Evolutionary conservation across 1,140 invertebrate genomes (phyloP).

Genomic region (Gyrodactylus bullatarudis): DNA sequence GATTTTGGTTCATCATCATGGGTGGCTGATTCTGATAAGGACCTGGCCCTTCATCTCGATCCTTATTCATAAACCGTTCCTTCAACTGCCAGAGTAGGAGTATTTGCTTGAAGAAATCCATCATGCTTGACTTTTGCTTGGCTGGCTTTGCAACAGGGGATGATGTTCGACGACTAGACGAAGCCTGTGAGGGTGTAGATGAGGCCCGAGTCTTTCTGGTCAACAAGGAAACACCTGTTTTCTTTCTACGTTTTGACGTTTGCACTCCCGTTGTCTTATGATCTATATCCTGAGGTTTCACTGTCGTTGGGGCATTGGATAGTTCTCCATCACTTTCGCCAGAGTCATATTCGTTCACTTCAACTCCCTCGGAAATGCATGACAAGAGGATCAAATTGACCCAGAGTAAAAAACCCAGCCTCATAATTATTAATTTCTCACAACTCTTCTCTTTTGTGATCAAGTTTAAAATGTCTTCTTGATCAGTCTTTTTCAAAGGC

Average conservation of each 20-base stretch:
- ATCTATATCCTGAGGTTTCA: too few species aligned
- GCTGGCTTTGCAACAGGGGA: neutral
- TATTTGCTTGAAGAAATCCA: neutral
- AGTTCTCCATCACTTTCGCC: too few species aligned
- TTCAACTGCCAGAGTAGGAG: neutral
- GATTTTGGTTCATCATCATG: neutral
- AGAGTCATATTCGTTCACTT: too few species aligned
- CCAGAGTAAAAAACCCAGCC: too few species aligned
- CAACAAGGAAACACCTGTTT: neutral
- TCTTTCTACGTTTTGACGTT: too few species aligned
- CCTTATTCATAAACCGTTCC: neutral
- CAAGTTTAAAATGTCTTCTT: too few species aligned
- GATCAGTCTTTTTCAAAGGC: too few species aligned
- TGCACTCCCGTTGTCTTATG: neutral
- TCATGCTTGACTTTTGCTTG: neutral
- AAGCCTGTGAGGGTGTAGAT: neutral
- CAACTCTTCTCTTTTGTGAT: too few species aligned
- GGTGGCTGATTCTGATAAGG: neutral
- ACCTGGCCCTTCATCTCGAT: neutral
- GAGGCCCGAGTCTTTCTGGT: neutral
- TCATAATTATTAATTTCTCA: too few species aligned
- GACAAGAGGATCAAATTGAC: too few species aligned
- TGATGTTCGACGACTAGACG: neutral
- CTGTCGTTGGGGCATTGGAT: too few species aligned
- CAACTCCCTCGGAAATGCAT: too few species aligned